Evolutionary conservation across 2,888 invertebrate genomes (phyloP).

Genomic region (Tenthredo mesomela): DNA sequence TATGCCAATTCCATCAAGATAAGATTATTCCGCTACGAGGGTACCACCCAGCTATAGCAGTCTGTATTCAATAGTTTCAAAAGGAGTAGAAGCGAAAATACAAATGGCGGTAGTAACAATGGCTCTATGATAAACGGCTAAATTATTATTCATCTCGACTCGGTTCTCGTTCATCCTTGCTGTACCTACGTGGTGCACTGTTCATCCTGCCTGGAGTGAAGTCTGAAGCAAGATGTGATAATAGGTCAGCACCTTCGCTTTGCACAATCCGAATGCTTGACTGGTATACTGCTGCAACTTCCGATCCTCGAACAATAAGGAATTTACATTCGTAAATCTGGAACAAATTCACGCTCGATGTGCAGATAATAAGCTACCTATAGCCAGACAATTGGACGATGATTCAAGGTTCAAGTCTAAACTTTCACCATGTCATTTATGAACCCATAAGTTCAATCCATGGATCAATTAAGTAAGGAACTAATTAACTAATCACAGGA

Average conservation of each 20-base stretch:
- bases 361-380: constrained; percentile 33
- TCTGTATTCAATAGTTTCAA: background rate
- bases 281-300: constrained; percentile 36
- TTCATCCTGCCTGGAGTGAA: constrained; percentile 24
- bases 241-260: constrained; percentile 24
- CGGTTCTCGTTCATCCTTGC: background rate
- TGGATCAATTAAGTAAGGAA: background rate
- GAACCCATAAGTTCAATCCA: background rate
- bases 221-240: constrained; percentile 32
- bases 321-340: constrained; percentile 47
- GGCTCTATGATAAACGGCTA: background rate
- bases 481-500: background rate
- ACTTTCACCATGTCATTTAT: constrained; percentile 8
- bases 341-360: constrained; percentile 33
- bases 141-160: constrained; percentile 39
- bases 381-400: constrained; percentile 38
- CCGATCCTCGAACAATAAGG: constrained; percentile 43
- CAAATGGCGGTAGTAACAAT: constrained; percentile 31
- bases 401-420: constrained; percentile 13
- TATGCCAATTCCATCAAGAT: background rate
- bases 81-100: background rate
- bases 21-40: background rate
- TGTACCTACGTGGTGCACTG: background rate
- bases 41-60: background rate
- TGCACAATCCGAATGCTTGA: constrained; percentile 40